Evolutionary conservation across 2,113 vertebrate genomes (phyloP), one percentile per base, ranked within the genome.

Genomic region (Calidris pygmaea): DNA sequence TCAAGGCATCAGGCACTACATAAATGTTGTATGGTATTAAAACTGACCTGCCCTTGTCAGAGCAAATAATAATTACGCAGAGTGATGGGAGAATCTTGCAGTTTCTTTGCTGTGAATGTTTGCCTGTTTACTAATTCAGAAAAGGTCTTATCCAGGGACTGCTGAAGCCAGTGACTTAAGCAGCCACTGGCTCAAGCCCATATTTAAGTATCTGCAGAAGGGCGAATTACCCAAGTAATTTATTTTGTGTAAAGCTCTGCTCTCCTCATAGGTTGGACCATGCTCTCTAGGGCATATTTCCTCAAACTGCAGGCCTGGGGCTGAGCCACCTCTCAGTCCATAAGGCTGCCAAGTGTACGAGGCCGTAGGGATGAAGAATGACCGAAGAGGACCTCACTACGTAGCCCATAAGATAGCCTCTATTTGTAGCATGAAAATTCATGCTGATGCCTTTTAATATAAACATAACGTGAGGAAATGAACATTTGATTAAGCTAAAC

Each of bases 401-500:
- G 0, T 23, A 72, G 77, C 82, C 48, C 39, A 34, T 72, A 58
- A 35, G 73, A 93, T 74, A 63, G 48, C 35, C 76, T 95, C 65
- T 90, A 32, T 94, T 82, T 96, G 63, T 63, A 91, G 78, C 59
- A 50, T 56, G 45, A 90, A 96, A 96, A 96, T 89, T 85, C 82
- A 83, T 71, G 60, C 85, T 74, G 85, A 80, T 96, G 65, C 21
- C 77, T 95, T 95, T 94, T 95, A 95, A 87, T 95, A 78, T 90
- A 95, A 96, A 94, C 5, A 15, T 86, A 95, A 95, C 1, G 0
- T 93, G 79, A 94, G 71, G 89, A 97, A 97, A 96, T 93, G 92
- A 96, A 94, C 82, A 81, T 96, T 94, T 95, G 92, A 96, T 97
- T 97, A 96, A 96, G 89, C 94, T 91, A 96, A 97, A 95, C 82